Conservation (phyloP, 37 sponge, comb jelly and placozoan species). For the Geodia barretti region DNA sequence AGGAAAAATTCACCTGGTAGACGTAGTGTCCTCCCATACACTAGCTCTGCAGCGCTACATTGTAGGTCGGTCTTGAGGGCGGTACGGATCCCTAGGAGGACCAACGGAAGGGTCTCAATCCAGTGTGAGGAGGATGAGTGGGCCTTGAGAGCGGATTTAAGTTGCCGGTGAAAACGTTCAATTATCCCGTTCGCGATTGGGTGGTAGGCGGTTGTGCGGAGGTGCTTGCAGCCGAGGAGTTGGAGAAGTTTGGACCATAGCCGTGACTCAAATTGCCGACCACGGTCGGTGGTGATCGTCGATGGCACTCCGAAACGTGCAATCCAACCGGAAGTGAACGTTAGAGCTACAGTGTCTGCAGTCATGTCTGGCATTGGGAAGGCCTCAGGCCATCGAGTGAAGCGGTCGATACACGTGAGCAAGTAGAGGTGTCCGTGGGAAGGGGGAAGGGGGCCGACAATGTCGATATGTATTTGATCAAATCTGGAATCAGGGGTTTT, state of each 20-base stretch:
- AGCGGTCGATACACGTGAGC: no score
- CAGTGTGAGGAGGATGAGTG: conserved; percentile 8
- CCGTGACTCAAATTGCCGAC: conserved; percentile 52
- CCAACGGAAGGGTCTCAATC: conserved; percentile 45
- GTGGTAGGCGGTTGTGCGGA: conserved; percentile 56
- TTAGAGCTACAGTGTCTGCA: conserved; percentile 8
- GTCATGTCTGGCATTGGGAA: conserved; percentile 7
- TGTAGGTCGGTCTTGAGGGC: conserved; percentile 32
- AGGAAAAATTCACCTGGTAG: conserved; percentile 63
- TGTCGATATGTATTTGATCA: conserved; percentile 7
- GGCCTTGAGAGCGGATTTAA: conserved; percentile 46
- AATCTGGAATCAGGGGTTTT: conserved; percentile 4
- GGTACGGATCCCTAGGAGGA: conserved; percentile 51
- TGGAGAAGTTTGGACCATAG: conserved; percentile 26
- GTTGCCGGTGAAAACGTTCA: conserved; percentile 46
- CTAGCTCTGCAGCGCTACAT: conserved; percentile 57
- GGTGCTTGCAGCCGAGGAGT: conserved; percentile 15
- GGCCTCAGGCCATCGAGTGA: conserved; percentile 21
- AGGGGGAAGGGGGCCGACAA: neutral
- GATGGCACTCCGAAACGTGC: conserved; percentile 26
- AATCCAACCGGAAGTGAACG: conserved; percentile 4
- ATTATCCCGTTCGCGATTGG: conserved; percentile 48
- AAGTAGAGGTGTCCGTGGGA: no score
- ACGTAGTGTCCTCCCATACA: conserved; percentile 54
- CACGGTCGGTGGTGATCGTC: conserved; percentile 55